These are phyloP conservation scores for Kradibia gibbosae DNA, from an alignment of 1,140 invertebrate genomes.

Conservation along the genomic window DNA sequence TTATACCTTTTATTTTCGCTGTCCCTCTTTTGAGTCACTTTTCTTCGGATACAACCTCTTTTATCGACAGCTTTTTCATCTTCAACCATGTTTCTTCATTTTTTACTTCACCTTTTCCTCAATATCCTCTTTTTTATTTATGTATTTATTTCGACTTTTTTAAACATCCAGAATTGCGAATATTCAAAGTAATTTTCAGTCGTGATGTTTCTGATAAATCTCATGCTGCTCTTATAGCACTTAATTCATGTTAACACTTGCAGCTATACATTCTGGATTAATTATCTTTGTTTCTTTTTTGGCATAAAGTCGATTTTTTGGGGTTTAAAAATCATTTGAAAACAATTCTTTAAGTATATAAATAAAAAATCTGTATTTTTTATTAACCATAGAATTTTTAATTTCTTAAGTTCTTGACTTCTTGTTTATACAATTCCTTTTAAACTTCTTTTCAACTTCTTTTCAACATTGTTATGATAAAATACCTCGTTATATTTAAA, in stretches of 20 bases:
- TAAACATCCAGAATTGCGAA: constrained; percentile 42
- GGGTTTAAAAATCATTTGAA: not conserved
- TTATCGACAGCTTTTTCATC: too few species aligned
- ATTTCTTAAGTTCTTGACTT: not conserved
- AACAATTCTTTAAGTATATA: not conserved
- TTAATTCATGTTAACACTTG: too few species aligned
- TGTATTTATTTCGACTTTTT: not conserved
- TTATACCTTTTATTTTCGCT: too few species aligned
- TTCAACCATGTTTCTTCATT: too few species aligned
- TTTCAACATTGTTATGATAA: not conserved
- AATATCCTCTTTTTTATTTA: not conserved
- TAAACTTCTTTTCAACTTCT: too few species aligned
- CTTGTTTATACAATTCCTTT: too few species aligned
- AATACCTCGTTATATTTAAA: too few species aligned
- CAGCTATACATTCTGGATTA: not conserved
- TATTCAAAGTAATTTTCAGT: constrained; percentile 52
- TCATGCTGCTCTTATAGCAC: not conserved
- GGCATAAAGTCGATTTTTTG: not conserved
- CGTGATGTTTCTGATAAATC: not conserved
- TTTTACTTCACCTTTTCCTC: not conserved
- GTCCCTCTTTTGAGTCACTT: too few species aligned
- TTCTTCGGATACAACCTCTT: too few species aligned
- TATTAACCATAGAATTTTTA: constrained; percentile 1
- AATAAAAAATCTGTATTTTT: not conserved
- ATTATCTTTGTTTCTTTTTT: not conserved